Evolutionary conservation across 2,113 vertebrate species (phyloP).

Genomic region (Cepphus grylle): DNA sequence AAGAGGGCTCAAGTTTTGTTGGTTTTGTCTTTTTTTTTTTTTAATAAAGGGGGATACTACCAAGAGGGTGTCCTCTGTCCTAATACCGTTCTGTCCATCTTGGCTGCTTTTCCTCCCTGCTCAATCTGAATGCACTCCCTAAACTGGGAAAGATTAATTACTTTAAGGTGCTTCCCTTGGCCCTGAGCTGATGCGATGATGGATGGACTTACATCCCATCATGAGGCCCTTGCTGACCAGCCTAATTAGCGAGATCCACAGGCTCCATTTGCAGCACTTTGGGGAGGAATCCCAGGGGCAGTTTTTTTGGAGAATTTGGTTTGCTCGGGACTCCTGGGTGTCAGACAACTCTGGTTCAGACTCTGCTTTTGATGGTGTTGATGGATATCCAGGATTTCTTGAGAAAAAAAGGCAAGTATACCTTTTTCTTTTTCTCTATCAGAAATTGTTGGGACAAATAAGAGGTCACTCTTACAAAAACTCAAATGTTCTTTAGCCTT

Average conservation of each 20-base stretch:
- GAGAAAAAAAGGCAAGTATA: background rate
- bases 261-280: background rate
- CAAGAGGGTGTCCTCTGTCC: background rate
- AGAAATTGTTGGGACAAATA: background rate
- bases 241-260: background rate
- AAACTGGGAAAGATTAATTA: background rate
- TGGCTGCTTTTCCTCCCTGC: background rate
- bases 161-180: background rate
- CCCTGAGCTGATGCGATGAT: background rate
- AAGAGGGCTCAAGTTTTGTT: background rate
- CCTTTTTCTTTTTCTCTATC: background rate
- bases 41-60: background rate
- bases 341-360: background rate
- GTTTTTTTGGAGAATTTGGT: background rate
- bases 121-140: fast-evolving
- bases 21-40: background rate
- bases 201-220: background rate
- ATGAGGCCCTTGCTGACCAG: background rate
- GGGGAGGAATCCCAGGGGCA: background rate
- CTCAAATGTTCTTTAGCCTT: background rate
- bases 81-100: background rate
- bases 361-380: background rate
- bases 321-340: background rate
- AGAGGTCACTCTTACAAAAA: background rate
- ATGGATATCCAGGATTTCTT: background rate